Evolutionary conservation across 2,113 vertebrate genomes (phyloP).

Genomic region (Pycnonotus jocosus): DNA sequence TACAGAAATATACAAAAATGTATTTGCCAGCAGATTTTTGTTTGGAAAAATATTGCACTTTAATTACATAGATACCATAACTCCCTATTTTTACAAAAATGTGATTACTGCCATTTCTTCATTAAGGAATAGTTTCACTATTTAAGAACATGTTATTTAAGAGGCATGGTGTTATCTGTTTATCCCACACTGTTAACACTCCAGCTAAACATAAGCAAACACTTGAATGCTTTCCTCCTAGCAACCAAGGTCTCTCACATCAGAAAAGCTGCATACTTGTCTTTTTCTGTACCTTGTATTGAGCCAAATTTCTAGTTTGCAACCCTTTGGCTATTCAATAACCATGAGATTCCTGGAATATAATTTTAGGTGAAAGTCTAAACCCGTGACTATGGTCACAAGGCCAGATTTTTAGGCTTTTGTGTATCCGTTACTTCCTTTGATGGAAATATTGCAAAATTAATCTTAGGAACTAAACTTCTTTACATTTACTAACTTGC

Average conservation of each 20-base stretch:
- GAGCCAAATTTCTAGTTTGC: background rate
- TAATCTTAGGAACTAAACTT: background rate
- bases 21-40: background rate
- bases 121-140: background rate
- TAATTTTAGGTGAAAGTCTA: background rate
- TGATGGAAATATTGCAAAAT: background rate
- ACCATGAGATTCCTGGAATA: background rate
- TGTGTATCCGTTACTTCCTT: background rate
- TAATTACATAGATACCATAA: background rate
- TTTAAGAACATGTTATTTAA: conserved; percentile 4
- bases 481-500: background rate
- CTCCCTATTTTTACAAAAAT: background rate
- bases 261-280: background rate
- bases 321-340: background rate
- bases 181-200: conserved; percentile 11
- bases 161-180: background rate
- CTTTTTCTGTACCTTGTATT: background rate
- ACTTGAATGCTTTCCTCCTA: conserved; percentile 57
- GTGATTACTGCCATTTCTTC: conserved; percentile 19
- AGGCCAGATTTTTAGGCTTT: background rate
- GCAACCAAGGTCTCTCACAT: conserved; percentile 65
- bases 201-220: conserved; percentile 1
- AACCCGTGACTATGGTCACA: background rate
- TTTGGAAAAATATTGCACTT: background rate
- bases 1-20: background rate